Base-by-base conservation (phyloP, 2,113 vertebrate genomes). In the Ailuropoda melanoleuca region DNA sequence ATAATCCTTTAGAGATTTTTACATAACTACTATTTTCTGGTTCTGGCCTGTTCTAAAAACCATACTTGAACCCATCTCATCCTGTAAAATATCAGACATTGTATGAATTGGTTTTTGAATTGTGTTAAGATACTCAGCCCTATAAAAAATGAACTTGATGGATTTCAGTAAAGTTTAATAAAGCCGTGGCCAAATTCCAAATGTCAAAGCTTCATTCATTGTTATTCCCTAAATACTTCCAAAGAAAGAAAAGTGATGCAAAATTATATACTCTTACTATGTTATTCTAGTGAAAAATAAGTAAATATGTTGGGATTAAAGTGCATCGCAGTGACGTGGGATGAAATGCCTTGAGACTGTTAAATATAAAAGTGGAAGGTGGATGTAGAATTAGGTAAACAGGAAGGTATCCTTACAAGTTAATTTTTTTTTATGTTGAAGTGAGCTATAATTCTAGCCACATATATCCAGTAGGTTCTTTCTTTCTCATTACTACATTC, bases 101-200 rank as follows among this genome's bases (percentile, higher is more conserved):
- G 3, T 50, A 81, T 74, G 15, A 81, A 92, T 62, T 88, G 21
- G 37, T 37, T 96, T 93, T 82, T 93, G 77, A 90, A 17, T 87
- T 75, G 3, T 94, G 5, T 64, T 81, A 80, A 87, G 56, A 53
- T 95, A 75, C 62, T 66, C 87, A 81, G 64, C 8, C 29, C 15
- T 56, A n/a, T 53, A 26, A 74, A 93, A 92, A 83, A 95, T 55
- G 66, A 92, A 64, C 43, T 92, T 93, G 53, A 87, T 75, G 26
- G 23, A 96, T 37, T 97, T 96, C 78, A 93, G 46, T 56, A 50
- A 87, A 85, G n/a, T 93, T 95, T 70, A 68, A 81, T 46, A 68
- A 93, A 92, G 31, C 29, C 37, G 2, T 56, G 72, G 31, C 23
- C 53, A 62, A 62, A 90, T 78, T 96, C 37, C 34, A 90, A 94